Conservation (phyloP, 2,113 vertebrate genomes). For the Trematomus loennbergii region DNA sequence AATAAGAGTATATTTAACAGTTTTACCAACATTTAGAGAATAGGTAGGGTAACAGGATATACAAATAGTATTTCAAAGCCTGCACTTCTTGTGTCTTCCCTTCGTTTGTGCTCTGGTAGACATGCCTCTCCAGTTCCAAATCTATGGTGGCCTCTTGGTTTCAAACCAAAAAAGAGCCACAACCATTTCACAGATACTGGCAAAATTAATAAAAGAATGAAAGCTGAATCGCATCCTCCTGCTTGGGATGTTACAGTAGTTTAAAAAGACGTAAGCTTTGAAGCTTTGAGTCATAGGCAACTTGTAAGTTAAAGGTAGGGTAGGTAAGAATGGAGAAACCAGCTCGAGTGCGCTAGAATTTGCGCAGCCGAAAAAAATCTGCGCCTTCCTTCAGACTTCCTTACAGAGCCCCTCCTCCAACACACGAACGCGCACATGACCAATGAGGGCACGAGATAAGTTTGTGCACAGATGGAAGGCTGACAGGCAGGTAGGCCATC, state of each 20-base stretch:
- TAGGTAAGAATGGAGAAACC: too few relatives aligned
- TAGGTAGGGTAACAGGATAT: conserved; percentile 13
- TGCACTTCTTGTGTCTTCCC: not conserved
- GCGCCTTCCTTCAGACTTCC: too few relatives aligned
- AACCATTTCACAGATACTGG: conserved; percentile 7
- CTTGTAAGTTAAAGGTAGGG: not conserved
- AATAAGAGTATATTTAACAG: conserved; percentile 18
- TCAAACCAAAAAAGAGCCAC: conserved; percentile 9
- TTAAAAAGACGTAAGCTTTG: conserved; percentile 18
- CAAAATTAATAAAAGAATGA: conserved; percentile 6
- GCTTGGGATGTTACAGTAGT: conserved; percentile 5
- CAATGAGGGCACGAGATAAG: too few relatives aligned
- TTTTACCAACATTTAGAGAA: conserved; percentile 16
- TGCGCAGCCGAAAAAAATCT: too few relatives aligned
- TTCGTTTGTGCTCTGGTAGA: conserved; percentile 60
- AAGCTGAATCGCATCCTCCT: conserved; percentile 1
- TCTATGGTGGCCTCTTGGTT: conserved; percentile 13
- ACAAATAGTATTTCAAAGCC: not conserved
- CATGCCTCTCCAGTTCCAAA: not conserved
- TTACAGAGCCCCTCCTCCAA: too few relatives aligned
- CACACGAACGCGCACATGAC: too few relatives aligned
- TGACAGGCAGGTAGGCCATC: too few relatives aligned
- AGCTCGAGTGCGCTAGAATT: too few relatives aligned
- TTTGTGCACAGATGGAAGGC: too few relatives aligned
- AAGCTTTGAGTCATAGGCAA: conserved; percentile 44